These are phyloP conservation scores for Myotis findleyi DNA, from an alignment of 2,797 vertebrate genomes.

Conservation along the genomic window DNA sequence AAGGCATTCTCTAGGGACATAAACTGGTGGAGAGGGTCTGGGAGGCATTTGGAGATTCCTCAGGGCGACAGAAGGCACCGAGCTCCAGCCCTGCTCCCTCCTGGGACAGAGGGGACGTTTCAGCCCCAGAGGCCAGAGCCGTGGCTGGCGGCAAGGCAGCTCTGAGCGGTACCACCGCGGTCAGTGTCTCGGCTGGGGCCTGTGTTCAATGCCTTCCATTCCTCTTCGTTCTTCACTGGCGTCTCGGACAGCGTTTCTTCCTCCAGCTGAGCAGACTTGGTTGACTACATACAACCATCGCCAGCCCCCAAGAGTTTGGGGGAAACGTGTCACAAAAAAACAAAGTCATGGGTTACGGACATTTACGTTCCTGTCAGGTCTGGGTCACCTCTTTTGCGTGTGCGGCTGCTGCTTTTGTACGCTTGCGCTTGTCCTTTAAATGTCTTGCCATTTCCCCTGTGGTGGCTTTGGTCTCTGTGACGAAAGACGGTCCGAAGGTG, in stretches of 20 bases:
- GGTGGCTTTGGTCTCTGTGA: background rate
- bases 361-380: background rate
- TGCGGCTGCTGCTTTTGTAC: background rate
- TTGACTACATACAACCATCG: background rate
- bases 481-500: rapidly evolving
- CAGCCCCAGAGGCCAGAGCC: background rate
- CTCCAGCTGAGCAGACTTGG: background rate
- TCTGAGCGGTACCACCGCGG: background rate
- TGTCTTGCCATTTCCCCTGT: background rate
- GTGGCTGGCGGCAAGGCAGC: background rate
- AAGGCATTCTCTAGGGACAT: background rate
- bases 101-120: background rate
- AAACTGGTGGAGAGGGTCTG: background rate
- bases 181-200: background rate
- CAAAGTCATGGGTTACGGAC: background rate
- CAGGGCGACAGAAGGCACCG: background rate
- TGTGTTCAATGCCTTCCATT: background rate
- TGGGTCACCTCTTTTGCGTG: background rate
- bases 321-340: background rate
- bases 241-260: background rate
- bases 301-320: background rate
- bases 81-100: background rate
- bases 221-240: background rate
- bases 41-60: background rate
- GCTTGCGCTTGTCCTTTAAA: background rate